A percentile compares a stretch with the other conserved stretches of the same genome.
Evolutionary conservation across 2,797 vertebrate genomes (phyloP).

Genomic region (Poeciliopsis gracilis): DNA sequence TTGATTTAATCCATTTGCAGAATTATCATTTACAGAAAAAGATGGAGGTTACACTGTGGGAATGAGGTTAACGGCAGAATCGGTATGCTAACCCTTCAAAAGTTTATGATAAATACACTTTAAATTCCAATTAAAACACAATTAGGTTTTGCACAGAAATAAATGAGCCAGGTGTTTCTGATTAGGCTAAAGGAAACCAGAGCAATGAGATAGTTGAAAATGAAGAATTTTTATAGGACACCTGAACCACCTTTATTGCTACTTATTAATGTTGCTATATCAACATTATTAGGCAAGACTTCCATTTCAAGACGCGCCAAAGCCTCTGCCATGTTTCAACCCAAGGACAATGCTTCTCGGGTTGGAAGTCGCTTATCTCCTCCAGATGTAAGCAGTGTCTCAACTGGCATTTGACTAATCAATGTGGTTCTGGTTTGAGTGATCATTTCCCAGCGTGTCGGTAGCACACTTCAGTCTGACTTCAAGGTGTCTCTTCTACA

Average conservation of each 20-base stretch:
- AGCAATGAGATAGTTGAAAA: background rate
- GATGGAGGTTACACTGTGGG: slow-evolving; percentile 1
- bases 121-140: background rate
- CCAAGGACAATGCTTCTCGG: background rate
- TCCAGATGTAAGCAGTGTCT: too few relatives aligned
- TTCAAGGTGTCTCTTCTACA: background rate
- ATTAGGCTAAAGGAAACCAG: background rate
- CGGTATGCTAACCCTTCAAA: background rate
- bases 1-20: slow-evolving; percentile 31
- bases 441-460: background rate
- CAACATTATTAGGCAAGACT: too few relatives aligned
- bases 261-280: too few relatives aligned
- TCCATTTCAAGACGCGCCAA: too few relatives aligned
- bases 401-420: too few relatives aligned
- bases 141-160: background rate
- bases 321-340: background rate
- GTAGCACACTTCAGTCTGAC: background rate
- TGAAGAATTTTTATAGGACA: background rate
- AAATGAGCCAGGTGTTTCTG: background rate
- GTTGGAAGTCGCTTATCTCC: too few relatives aligned
- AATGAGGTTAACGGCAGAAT: slow-evolving; percentile 4
- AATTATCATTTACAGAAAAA: slow-evolving; percentile 29
- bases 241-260: background rate
- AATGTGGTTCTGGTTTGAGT: background rate
- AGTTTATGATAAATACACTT: background rate